phyloP scores from a whole-genome alignment of 1,140 invertebrate genomes.

The Dendroctonus valens region DNA sequence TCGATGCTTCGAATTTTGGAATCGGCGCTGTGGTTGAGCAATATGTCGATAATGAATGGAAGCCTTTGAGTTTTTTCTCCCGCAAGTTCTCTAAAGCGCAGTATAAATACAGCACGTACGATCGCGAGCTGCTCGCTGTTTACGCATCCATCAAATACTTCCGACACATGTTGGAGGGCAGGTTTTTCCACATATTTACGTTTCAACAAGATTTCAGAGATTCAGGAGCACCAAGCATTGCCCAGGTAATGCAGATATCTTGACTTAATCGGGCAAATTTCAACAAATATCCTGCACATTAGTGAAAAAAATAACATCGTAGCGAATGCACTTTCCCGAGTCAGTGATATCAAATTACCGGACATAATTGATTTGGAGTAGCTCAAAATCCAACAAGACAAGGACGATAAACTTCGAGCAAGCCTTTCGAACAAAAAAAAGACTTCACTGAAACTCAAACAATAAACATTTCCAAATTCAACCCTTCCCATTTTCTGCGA shows the following conservation, averaged over 20 bases:
- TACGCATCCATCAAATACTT: not conserved
- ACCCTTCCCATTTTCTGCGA: not conserved
- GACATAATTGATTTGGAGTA: too few species aligned
- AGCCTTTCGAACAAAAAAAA: too few species aligned
- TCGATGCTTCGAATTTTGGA: slow-evolving; percentile 46
- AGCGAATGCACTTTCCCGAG: slow-evolving; percentile 1
- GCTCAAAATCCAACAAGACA: too few species aligned
- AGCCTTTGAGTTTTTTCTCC: slow-evolving; percentile 40
- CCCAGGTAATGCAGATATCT: not conserved
- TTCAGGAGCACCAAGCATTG: not conserved
- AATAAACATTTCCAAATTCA: too few species aligned
- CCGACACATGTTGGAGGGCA: not conserved
- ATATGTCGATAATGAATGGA: slow-evolving; percentile 25
- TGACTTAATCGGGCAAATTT: not conserved
- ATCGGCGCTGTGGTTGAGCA: slow-evolving; percentile 44
- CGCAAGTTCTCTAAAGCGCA: slow-evolving; percentile 29
- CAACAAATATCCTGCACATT: slow-evolving; percentile 2
- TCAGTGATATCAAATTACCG: slow-evolving; percentile 4
- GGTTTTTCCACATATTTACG: not conserved
- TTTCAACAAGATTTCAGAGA: not conserved
- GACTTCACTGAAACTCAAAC: too few species aligned
- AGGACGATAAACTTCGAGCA: too few species aligned
- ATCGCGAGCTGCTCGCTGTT: too few species aligned
- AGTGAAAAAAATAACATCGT: slow-evolving; percentile 10
- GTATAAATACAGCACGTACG: not conserved